Percentiles rank a stretch among this genome's conserved stretches.
These are phyloP conservation scores for Grammomys surdaster DNA, from an alignment of 2,113 vertebrate species.

Conservation along the genomic window DNA sequence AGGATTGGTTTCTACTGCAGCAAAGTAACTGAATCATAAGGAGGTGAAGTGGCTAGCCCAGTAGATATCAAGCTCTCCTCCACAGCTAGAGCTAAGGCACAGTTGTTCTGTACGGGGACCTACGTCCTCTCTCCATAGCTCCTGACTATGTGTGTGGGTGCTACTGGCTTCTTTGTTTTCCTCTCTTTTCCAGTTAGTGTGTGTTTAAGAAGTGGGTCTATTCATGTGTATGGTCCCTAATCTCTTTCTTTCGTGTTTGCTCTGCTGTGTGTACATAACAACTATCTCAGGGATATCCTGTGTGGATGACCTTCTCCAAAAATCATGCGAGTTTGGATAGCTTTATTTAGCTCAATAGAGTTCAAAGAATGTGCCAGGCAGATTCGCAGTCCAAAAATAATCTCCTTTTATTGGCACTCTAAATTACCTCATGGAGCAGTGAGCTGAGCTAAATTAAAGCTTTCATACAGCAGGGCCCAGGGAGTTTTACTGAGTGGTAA, in stretches of 20 bases:
- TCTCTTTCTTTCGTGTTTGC: not conserved
- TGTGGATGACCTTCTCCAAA: constrained; percentile 55
- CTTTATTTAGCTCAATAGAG: constrained; percentile 69
- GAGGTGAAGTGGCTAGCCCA: not conserved
- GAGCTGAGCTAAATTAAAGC: constrained; percentile 65
- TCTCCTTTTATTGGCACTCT: constrained; percentile 37
- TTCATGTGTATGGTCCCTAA: not conserved
- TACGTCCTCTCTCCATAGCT: not conserved
- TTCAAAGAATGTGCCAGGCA: constrained; percentile 67
- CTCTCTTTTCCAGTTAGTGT: not conserved
- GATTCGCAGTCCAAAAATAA: constrained; percentile 73
- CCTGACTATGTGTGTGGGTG: not conserved
- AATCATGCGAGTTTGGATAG: constrained; percentile 21
- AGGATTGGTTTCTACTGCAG: not conserved
- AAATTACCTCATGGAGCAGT: constrained; percentile 44
- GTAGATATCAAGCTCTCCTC: not conserved
- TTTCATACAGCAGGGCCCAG: constrained; percentile 59
- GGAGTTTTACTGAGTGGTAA: constrained; percentile 64
- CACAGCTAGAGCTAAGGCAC: not conserved
- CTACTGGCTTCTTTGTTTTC: not conserved
- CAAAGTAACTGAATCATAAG: not conserved
- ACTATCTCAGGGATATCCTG: not conserved
- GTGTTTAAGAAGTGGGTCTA: not conserved
- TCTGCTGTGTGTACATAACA: not conserved
- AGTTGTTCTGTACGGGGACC: not conserved